These are phyloP conservation scores for Platalea minor DNA, from an alignment of 2,797 vertebrate species.

Conservation along the genomic window DNA sequence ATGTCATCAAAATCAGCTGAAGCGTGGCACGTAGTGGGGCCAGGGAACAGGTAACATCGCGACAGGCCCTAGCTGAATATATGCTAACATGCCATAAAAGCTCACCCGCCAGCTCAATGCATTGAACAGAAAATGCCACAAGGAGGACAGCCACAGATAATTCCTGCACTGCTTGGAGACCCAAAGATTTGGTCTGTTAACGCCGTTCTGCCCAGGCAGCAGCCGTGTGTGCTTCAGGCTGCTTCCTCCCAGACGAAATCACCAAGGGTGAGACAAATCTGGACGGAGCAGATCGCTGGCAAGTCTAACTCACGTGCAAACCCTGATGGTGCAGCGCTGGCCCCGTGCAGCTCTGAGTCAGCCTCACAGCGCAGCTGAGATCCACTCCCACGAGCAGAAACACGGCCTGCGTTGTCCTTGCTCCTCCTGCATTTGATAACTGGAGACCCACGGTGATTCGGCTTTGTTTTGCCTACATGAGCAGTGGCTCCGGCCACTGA, in stretches of 20 bases:
- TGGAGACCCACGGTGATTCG: background rate
- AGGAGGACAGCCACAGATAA: background rate
- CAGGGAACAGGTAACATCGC: rapidly evolving
- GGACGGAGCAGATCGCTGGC: background rate
- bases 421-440: background rate
- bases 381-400: background rate
- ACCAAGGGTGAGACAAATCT: background rate
- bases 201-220: background rate
- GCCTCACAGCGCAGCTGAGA: background rate
- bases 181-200: background rate
- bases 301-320: background rate
- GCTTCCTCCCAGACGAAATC: background rate
- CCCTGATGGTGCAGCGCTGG: background rate
- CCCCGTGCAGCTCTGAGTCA: background rate
- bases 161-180: background rate
- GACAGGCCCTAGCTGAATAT: background rate
- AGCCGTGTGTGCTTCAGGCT: background rate
- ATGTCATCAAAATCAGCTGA: background rate
- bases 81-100: background rate
- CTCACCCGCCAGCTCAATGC: background rate
- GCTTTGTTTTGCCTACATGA: background rate
- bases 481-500: background rate
- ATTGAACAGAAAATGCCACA: rapidly evolving
- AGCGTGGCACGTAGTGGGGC: rapidly evolving
- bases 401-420: background rate